These are phyloP conservation scores for Vespertilio murinus DNA, from an alignment of 2,797 vertebrate genomes.

Conservation along the genomic window DNA sequence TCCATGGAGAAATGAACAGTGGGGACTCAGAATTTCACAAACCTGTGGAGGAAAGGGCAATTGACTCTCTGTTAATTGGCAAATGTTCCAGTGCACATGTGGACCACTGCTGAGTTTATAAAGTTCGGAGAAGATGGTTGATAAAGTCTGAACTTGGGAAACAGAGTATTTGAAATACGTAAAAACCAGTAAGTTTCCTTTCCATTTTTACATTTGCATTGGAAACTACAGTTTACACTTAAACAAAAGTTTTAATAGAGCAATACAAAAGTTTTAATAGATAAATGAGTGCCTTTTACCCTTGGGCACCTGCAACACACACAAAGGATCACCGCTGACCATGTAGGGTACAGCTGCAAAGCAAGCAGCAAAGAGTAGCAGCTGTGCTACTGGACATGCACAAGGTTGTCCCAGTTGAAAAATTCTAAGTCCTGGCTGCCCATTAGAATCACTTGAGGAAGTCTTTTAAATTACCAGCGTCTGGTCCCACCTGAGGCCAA, in stretches of 20 bases:
- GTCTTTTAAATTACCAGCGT: background rate
- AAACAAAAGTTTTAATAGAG: background rate
- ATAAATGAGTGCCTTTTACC: background rate
- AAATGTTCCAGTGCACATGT: too few relatives aligned
- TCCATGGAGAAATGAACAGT: too few relatives aligned
- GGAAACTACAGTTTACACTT: background rate
- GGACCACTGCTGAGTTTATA: too few relatives aligned
- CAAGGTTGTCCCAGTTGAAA: background rate
- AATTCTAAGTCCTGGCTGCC: background rate
- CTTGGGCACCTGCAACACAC: background rate
- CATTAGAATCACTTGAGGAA: background rate
- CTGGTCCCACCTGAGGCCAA: background rate
- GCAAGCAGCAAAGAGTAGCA: background rate
- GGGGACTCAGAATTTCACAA: constrained; percentile 42
- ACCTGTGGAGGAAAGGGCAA: background rate
- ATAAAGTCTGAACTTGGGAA: too few relatives aligned
- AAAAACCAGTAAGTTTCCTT: constrained; percentile 15
- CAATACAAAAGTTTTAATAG: background rate
- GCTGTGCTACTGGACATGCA: background rate
- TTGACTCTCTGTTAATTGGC: too few relatives aligned
- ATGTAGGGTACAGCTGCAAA: background rate
- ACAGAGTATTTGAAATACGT: background rate
- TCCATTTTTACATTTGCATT: background rate
- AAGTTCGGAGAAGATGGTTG: constrained; percentile 65
- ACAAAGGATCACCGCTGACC: background rate